These are phyloP conservation scores for Chionodraco myersi DNA, from an alignment of 2,113 vertebrate genomes.

Conservation along the genomic window DNA sequence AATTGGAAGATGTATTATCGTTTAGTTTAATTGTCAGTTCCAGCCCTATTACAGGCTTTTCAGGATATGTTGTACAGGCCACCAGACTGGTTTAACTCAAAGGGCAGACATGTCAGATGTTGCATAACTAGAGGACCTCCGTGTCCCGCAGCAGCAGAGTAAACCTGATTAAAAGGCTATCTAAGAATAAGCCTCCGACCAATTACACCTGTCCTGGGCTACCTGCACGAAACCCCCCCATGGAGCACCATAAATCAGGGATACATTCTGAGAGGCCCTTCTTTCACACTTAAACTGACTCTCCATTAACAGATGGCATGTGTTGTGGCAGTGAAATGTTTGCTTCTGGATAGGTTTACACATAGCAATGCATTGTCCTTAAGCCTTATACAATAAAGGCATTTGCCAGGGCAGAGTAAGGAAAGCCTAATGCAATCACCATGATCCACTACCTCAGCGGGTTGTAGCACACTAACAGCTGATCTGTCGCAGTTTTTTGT, in stretches of 20 bases:
- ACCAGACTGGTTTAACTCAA: background rate
- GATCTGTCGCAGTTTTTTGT: constrained; percentile 1
- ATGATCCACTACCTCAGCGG: constrained; percentile 17
- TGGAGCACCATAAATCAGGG: constrained; percentile 25
- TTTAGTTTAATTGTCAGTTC: too few species aligned
- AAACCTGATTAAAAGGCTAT: constrained; percentile 51
- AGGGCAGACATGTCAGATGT: background rate
- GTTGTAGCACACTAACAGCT: constrained; percentile 28
- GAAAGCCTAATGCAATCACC: constrained; percentile 17
- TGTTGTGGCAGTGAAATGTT: background rate
- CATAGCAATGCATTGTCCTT: background rate
- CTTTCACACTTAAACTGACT: background rate
- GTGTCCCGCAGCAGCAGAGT: background rate
- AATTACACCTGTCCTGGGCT: constrained; percentile 51
- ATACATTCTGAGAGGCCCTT: constrained; percentile 10
- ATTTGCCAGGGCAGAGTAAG: constrained; percentile 4
- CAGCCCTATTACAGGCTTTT: background rate
- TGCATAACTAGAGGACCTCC: background rate
- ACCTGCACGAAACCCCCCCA: constrained; percentile 19
- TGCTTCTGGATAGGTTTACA: background rate
- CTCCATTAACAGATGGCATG: background rate
- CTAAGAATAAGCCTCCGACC: constrained; percentile 33
- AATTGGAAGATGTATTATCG: too few species aligned
- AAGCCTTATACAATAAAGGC: constrained; percentile 1
- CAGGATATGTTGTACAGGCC: background rate